phyloP scores from a whole-genome alignment of 2,888 invertebrate genomes.

The Parnassius glacialis region DNA sequence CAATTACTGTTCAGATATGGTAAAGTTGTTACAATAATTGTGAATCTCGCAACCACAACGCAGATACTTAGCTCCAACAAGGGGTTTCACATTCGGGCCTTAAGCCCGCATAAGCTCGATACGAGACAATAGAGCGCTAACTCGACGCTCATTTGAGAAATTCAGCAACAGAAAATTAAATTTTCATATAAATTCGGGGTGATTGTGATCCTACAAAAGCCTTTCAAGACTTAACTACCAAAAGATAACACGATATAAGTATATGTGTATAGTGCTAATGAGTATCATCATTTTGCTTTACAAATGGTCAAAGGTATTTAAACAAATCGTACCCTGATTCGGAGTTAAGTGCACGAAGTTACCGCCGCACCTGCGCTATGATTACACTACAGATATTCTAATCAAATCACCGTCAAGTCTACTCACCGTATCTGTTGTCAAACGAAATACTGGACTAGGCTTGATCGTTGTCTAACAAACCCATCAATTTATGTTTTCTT shows the following conservation, averaged over 20 bases:
- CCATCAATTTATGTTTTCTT: too few relatives aligned
- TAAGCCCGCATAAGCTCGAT: slow-evolving; percentile 70
- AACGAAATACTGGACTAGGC: slow-evolving; percentile 46
- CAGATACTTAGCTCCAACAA: slow-evolving; percentile 70
- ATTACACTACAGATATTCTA: slow-evolving; percentile 67
- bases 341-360: slow-evolving; percentile 66
- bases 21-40: slow-evolving; percentile 69
- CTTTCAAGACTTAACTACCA: slow-evolving; percentile 57
- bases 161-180: slow-evolving; percentile 75
- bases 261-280: slow-evolving; percentile 53
- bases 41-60: slow-evolving; percentile 63
- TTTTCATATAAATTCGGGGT: slow-evolving; percentile 73
- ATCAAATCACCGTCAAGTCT: slow-evolving; percentile 52
- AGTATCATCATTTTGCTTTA: slow-evolving; percentile 65
- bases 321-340: slow-evolving; percentile 65
- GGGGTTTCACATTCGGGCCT: slow-evolving; percentile 61
- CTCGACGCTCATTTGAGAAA: slow-evolving; percentile 65
- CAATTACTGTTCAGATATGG: slow-evolving; percentile 57
- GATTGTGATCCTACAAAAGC: slow-evolving; percentile 68
- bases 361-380: slow-evolving; percentile 50
- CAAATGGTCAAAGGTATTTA: slow-evolving; percentile 66
- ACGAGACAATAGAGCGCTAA: slow-evolving; percentile 70
- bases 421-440: slow-evolving; percentile 51
- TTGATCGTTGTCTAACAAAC: too few relatives aligned
- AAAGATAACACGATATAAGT: slow-evolving; percentile 71